Conservation (phyloP, 1,140 invertebrate species). For the Rhopalosiphum maidis region DNA sequence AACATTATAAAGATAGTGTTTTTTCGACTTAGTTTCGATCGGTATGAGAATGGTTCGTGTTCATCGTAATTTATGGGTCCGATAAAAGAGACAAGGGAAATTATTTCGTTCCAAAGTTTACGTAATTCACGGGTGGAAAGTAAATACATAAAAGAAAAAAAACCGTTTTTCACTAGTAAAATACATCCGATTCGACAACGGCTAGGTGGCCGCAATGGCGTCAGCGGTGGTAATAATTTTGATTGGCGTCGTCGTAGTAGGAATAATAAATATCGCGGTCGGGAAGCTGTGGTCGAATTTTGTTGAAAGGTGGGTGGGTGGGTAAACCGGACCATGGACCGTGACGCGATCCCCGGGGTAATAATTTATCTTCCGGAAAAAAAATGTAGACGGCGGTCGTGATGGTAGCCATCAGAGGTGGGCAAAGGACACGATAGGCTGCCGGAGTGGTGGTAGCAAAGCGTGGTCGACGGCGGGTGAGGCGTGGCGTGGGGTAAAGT, state of each 20-base stretch:
- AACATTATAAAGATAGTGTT: background rate
- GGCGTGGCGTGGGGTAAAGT: background rate
- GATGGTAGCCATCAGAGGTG: background rate
- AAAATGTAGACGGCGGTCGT: background rate
- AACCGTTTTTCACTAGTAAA: background rate
- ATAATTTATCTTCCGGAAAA: slow-evolving; percentile 56
- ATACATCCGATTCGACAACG: background rate
- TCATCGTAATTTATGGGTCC: background rate
- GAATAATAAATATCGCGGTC: background rate
- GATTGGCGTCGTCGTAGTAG: background rate
- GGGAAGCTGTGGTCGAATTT: background rate
- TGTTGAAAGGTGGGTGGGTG: background rate
- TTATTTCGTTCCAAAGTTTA: slow-evolving; percentile 3
- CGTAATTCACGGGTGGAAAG: background rate
- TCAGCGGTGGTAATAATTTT: background rate
- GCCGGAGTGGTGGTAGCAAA: background rate
- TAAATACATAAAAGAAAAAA: background rate
- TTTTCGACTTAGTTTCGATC: background rate
- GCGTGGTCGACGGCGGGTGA: too few relatives aligned
- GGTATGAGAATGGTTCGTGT: background rate
- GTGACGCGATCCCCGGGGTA: slow-evolving; percentile 40
- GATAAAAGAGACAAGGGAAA: background rate
- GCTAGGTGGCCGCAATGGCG: background rate
- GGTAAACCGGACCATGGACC: background rate
- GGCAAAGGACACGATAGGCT: background rate